A percentile compares a stretch with the other conserved stretches of the same genome.
These are phyloP conservation scores for Scotopteryx bipunctaria DNA, from an alignment of 2,888 invertebrate species.

Conservation along the genomic window DNA sequence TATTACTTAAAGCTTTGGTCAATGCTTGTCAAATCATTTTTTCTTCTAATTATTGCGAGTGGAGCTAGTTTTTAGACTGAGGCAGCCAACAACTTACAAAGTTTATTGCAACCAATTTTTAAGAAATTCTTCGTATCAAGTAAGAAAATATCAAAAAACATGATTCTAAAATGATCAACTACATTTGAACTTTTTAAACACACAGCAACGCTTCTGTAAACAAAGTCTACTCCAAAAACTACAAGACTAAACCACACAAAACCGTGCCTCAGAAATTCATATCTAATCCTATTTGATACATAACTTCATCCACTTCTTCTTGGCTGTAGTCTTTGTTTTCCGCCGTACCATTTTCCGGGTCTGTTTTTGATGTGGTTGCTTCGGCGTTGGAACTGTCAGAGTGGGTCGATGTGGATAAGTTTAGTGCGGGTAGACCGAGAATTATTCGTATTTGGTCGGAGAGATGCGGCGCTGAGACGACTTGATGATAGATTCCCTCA, in stretches of 20 bases:
- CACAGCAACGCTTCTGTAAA: conserved; percentile 1
- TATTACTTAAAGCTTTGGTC: no score
- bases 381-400: conserved; percentile 52
- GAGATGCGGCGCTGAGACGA: conserved; percentile 87
- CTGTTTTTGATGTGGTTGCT: conserved; percentile 34
- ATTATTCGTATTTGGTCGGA: conserved; percentile 88
- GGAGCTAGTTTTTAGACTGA: no score
- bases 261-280: conserved; percentile 77
- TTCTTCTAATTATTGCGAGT: no score
- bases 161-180: no score
- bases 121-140: neutral
- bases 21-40: no score
- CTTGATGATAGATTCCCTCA: conserved; percentile 96
- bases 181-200: neutral
- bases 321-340: conserved; percentile 29
- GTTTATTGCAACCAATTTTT: neutral
- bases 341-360: conserved; percentile 49
- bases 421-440: conserved; percentile 85
- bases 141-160: no score
- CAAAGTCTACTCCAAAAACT: conserved; percentile 5
- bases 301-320: conserved; percentile 80
- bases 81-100: no score
- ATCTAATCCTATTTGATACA: conserved; percentile 83
- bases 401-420: conserved; percentile 55
- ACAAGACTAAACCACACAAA: conserved; percentile 4